Evolutionary conservation across 2,113 vertebrate species (phyloP).

Genomic region (Varanus komodoensis): DNA sequence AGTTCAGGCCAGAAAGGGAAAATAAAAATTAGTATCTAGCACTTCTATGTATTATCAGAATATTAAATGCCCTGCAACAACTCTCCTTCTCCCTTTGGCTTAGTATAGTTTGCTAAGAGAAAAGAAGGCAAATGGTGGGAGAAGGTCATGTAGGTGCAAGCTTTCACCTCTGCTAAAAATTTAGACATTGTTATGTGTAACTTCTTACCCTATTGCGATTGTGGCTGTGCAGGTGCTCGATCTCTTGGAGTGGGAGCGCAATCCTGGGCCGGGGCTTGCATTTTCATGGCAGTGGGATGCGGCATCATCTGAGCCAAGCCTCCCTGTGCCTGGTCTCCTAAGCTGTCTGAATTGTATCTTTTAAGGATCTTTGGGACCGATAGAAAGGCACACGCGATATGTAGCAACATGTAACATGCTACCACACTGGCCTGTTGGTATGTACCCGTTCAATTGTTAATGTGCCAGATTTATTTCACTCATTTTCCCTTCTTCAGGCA

Average conservation of each 20-base stretch:
- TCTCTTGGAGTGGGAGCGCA: no score
- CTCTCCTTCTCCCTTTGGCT: background rate
- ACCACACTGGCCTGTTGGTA: background rate
- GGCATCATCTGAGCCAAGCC: no score
- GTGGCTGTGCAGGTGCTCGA: no score
- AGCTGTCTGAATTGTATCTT: background rate
- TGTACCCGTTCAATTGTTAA: no score
- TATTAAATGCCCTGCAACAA: background rate
- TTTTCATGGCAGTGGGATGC: no score
- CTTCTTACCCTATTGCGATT: no score
- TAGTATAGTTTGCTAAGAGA: background rate
- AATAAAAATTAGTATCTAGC: background rate
- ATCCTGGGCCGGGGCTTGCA: no score
- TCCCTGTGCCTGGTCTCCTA: background rate
- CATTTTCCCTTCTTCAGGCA: conserved; percentile 75
- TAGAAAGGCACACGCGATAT: background rate
- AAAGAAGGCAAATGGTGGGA: no score
- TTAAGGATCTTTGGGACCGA: no score
- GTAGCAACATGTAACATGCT: background rate
- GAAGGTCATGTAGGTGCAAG: background rate
- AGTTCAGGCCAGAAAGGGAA: background rate
- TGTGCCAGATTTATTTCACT: background rate
- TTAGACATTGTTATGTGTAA: background rate
- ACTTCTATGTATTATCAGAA: background rate
- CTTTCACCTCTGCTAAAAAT: background rate